phyloP scores from a whole-genome alignment of 2,113 vertebrate species.

The Plectropomus leopardus region DNA sequence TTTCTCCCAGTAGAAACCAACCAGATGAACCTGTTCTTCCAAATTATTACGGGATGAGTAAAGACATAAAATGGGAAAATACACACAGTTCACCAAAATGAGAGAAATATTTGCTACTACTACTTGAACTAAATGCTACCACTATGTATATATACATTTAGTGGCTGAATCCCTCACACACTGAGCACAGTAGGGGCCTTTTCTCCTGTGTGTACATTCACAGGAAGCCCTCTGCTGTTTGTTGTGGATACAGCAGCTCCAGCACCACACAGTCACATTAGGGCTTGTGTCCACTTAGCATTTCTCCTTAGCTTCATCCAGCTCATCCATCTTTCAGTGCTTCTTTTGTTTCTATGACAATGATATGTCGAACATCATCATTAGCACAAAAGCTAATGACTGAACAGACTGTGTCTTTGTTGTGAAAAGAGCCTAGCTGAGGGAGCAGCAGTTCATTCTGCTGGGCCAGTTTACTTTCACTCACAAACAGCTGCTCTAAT shows the following conservation, averaged over 20 bases:
- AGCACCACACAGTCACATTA: neutral
- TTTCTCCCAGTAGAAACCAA: neutral
- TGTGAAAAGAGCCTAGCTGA: no score
- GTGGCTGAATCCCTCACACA: neutral
- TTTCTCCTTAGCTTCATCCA: no score
- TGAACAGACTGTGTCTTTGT: no score
- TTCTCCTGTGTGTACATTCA: neutral
- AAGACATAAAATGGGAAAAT: neutral
- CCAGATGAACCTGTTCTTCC: neutral
- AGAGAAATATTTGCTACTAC: no score
- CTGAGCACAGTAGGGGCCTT: neutral
- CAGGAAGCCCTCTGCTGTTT: conserved; percentile 3
- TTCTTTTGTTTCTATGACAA: no score
- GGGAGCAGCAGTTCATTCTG: no score
- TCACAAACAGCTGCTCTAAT: no score
- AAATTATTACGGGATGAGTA: neutral
- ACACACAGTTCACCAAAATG: neutral
- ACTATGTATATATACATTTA: neutral
- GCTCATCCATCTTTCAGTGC: no score
- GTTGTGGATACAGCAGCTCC: neutral
- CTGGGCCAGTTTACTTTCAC: no score
- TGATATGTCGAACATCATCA: no score
- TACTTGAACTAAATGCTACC: neutral
- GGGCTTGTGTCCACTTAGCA: no score
- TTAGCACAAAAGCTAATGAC: no score